Evolutionary conservation across 2,797 vertebrate species (phyloP).

Genomic region (Lacerta agilis): DNA sequence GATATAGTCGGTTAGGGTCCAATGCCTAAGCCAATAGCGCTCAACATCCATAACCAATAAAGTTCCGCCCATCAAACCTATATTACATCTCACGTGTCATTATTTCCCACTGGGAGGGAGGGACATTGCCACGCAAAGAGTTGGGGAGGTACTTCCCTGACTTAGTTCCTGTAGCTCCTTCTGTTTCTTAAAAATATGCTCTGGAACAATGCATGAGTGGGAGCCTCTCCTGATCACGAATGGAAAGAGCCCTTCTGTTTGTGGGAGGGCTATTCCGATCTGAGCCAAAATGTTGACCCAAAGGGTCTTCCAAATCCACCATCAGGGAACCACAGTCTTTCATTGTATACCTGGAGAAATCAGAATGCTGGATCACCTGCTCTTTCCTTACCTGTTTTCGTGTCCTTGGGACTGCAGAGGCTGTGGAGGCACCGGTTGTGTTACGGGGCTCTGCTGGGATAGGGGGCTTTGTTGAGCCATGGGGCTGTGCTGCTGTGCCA

Average conservation of each 20-base stretch:
- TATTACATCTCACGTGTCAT: too few species aligned
- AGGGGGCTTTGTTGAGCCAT: slow-evolving; percentile 82
- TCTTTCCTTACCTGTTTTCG: slow-evolving; percentile 89
- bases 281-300: not conserved
- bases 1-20: too few species aligned
- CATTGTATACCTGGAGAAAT: not conserved
- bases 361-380: not conserved
- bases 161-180: not conserved
- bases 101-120: too few species aligned
- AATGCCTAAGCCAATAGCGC: too few species aligned
- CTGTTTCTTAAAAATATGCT: not conserved
- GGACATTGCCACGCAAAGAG: not conserved
- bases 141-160: not conserved
- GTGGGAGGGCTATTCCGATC: not conserved
- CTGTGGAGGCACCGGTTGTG: slow-evolving; percentile 80
- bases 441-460: slow-evolving; percentile 83
- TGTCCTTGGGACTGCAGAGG: slow-evolving; percentile 91
- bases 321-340: not conserved
- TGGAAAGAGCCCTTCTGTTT: not conserved
- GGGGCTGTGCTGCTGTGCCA: slow-evolving; percentile 92
- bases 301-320: not conserved
- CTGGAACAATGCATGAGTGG: too few species aligned
- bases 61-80: too few species aligned
- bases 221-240: not conserved
- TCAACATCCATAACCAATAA: too few species aligned